Percentiles rank a stretch among this genome's conserved stretches.
These are phyloP conservation scores for Chrysolina oricalcia DNA, from an alignment of 2,888 invertebrate genomes.

Conservation along the genomic window DNA sequence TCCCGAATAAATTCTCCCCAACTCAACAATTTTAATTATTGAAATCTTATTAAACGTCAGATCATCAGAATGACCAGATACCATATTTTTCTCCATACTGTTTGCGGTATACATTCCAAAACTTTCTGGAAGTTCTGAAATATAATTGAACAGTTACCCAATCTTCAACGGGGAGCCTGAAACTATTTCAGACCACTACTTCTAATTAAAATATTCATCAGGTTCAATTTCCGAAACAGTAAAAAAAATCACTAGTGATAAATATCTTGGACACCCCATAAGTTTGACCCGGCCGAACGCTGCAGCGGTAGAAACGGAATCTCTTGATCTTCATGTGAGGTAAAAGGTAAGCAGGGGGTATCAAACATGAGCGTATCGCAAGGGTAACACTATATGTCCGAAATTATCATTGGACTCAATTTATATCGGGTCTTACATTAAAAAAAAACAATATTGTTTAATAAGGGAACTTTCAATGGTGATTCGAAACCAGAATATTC, in stretches of 20 bases:
- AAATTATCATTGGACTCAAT: too few relatives aligned
- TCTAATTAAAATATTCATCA: conserved; percentile 22
- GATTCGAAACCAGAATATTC: too few relatives aligned
- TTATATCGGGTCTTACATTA: too few relatives aligned
- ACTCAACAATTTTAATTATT: too few relatives aligned
- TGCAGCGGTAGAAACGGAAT: conserved; percentile 2
- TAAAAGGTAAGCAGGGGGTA: conserved; percentile 18
- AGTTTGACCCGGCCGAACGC: conserved; percentile 8
- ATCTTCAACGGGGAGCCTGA: not conserved
- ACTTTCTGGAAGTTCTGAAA: not conserved
- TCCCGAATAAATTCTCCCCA: too few relatives aligned
- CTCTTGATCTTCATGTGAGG: conserved; percentile 23
- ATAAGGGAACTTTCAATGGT: too few relatives aligned
- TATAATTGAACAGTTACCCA: not conserved
- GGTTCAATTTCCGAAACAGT: conserved; percentile 8
- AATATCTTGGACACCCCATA: conserved; percentile 23
- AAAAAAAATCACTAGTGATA: conserved; percentile 20
- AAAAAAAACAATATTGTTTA: too few relatives aligned
- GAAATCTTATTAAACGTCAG: too few relatives aligned
- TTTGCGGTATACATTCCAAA: too few relatives aligned
- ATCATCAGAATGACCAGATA: too few relatives aligned
- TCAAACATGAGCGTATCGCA: conserved; percentile 13
- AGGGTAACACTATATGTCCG: not conserved
- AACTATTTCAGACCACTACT: not conserved
- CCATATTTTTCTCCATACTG: too few relatives aligned